Base-by-base conservation (phyloP, 2,888 invertebrate species). In the Dynastes maya region DNA sequence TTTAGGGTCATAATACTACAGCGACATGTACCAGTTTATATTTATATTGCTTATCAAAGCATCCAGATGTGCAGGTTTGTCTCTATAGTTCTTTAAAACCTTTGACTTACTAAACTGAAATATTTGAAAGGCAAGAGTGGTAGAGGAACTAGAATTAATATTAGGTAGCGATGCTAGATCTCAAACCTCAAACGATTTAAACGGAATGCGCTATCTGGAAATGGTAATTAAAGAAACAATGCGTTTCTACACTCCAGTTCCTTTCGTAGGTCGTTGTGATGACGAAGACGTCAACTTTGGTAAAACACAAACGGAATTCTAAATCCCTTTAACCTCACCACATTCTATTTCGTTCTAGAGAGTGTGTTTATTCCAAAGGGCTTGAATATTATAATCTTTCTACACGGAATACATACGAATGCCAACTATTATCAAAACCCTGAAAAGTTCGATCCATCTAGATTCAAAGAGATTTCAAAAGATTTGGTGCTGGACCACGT, bases 131-230 rank as follows among this genome's bases (percentile, higher is more conserved):
- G 84, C 86, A 67, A 87, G 85, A 84, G 84, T 87, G 13, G 80
- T 85, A n/a, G 83, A 87, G 77, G 90, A 90, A 84, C 81, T 89
- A 45, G 80, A 84, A 3, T 68, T 82, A 16, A 83, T 88, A 53
- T 88, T 89, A 45, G 86, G 84, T 1, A 81, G 85, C 45, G 79
- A 82, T 27, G 78, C 78, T 65, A 79, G 76, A n/a, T 29, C 61
- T 37, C 82, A 82, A 2, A 86, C 84, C 0, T 76, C 83, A 65
- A 82, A 86, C 67, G 90, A 91, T 68, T 81, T 91, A 3, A 86
- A 88, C 67, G 86, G 90, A 79, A 91, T 91, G 91, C 90, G 90
- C 83, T 91, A 91, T 83, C 86, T 91, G 81, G 91, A 91, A 61
- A 82, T 89, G 61, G 90, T 91, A 0, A 89, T 91, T 58, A 91